Evolutionary conservation across 2,888 invertebrate species (phyloP).

Genomic region (Chymomyza procnemis): DNA sequence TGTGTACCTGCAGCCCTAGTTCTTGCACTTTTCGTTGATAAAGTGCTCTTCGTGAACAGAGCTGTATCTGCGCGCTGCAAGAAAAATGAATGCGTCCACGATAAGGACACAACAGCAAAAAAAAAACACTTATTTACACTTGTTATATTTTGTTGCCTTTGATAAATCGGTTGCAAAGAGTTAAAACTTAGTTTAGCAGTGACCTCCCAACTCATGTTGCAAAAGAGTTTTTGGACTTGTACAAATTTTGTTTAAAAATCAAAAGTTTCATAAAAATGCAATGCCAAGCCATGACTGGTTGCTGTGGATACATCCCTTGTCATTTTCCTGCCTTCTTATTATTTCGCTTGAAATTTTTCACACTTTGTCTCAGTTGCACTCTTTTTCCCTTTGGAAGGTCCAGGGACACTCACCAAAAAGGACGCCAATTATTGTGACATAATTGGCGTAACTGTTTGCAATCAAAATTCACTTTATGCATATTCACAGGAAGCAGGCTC

Average conservation of each 20-base stretch:
- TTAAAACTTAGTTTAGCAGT: no score
- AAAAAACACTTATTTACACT: background rate
- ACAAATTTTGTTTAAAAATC: no score
- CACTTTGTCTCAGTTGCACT: no score
- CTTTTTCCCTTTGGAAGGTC: no score
- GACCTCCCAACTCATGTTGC: no score
- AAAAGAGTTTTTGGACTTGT: no score
- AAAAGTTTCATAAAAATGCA: no score
- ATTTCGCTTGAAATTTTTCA: no score
- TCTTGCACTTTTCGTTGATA: conserved; percentile 16
- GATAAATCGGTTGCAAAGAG: background rate
- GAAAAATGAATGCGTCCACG: conserved; percentile 22
- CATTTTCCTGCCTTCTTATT: no score
- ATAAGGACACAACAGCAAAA: conserved; percentile 13
- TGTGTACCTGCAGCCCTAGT: no score
- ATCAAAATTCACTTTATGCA: background rate
- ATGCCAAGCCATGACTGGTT: no score
- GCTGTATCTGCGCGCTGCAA: conserved; percentile 28
- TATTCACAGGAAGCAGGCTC: background rate
- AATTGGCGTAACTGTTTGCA: background rate
- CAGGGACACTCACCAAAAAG: background rate
- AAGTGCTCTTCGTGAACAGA: conserved; percentile 27
- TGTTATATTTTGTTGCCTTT: background rate
- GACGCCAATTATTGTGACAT: background rate
- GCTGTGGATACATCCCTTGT: no score